Percentiles rank a stretch among this genome's conserved stretches.
phyloP scores from a whole-genome alignment of 2,888 invertebrate species.

The Tanaodytes sp. region DNA sequence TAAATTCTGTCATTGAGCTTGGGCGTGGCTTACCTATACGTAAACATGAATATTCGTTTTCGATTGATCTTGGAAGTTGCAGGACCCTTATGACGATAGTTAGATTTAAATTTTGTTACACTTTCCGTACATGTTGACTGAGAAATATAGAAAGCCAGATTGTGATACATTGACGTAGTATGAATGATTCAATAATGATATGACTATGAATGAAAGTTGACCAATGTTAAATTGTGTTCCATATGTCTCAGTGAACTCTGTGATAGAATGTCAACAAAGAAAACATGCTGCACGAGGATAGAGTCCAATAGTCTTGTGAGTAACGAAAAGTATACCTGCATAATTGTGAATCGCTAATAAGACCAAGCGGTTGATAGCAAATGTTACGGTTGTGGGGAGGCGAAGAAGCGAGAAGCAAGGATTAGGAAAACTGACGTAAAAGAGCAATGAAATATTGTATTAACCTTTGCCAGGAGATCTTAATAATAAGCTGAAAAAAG shows the following conservation, averaged over 20 bases:
- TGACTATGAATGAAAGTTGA: too few species aligned
- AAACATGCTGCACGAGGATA: slow-evolving; percentile 26
- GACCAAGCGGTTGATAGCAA: slow-evolving; percentile 50
- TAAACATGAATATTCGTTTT: background rate
- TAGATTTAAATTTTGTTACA: background rate
- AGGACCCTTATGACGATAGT: too few species aligned
- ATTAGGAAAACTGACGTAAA: slow-evolving; percentile 58
- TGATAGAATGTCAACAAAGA: background rate
- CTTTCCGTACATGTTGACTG: slow-evolving; percentile 18
- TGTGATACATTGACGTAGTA: background rate
- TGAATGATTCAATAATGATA: background rate
- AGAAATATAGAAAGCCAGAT: slow-evolving; percentile 33
- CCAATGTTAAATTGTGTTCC: slow-evolving; percentile 12
- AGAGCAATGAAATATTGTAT: slow-evolving; percentile 60
- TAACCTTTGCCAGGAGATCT: slow-evolving; percentile 62
- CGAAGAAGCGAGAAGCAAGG: slow-evolving; percentile 58
- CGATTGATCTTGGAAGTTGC: too few species aligned
- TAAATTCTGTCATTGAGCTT: slow-evolving; percentile 69
- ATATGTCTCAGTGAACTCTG: slow-evolving; percentile 30
- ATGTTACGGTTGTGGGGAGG: slow-evolving; percentile 51
- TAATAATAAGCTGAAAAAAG: slow-evolving; percentile 65
- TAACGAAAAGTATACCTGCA: slow-evolving; percentile 39
- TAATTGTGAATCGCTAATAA: slow-evolving; percentile 48
- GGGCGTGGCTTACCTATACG: slow-evolving; percentile 67
- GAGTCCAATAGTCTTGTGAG: slow-evolving; percentile 36